Evolutionary conservation across 2,113 vertebrate species (phyloP).

Genomic region (Candoia aspera): DNA sequence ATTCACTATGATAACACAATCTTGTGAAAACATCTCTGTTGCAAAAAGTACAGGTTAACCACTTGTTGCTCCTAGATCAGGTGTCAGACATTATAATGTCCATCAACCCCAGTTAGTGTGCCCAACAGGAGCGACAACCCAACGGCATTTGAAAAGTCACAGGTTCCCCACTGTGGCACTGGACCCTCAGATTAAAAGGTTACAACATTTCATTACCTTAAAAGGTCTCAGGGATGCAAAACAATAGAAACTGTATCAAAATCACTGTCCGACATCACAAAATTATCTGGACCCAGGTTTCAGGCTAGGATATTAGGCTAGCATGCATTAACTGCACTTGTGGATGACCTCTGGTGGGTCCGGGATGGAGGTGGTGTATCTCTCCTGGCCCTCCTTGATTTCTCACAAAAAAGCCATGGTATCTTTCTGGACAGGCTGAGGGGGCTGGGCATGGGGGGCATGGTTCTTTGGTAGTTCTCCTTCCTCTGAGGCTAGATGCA

Average conservation of each 20-base stretch:
- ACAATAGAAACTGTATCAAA: neutral
- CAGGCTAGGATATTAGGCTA: no score
- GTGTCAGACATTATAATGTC: neutral
- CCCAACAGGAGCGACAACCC: neutral
- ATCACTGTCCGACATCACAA: neutral
- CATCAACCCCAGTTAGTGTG: neutral
- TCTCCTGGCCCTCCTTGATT: no score
- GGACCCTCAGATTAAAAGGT: neutral
- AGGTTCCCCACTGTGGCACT: neutral
- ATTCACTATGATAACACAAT: neutral
- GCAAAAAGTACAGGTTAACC: neutral
- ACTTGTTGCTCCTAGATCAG: neutral
- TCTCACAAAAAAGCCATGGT: no score
- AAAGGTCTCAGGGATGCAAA: neutral
- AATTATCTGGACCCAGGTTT: no score
- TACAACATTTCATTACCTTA: neutral
- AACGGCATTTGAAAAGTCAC: neutral
- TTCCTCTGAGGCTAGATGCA: no score
- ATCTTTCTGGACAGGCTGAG: no score
- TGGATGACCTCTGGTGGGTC: no score
- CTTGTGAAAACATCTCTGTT: neutral
- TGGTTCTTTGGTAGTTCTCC: no score
- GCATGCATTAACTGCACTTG: no score
- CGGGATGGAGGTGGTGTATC: no score
- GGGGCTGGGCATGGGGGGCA: no score